Conservation (phyloP, 2,888 invertebrate genomes). For the Nasonia oneida region DNA sequence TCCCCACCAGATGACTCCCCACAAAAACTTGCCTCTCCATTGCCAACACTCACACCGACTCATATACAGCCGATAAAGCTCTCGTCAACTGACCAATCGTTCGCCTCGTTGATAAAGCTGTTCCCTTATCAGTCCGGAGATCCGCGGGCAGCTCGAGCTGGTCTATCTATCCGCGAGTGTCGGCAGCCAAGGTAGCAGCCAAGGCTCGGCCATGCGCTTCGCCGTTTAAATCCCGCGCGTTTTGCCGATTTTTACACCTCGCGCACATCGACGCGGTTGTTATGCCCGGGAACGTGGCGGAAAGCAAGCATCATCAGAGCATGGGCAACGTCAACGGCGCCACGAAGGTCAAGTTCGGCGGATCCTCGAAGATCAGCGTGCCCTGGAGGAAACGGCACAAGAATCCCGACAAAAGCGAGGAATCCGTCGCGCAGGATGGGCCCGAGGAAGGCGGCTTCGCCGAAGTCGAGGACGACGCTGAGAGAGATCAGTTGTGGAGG, state of each 20-base stretch:
- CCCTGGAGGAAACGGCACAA: neutral
- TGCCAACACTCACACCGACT: no score
- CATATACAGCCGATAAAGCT: neutral
- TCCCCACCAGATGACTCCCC: neutral
- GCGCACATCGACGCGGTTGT: neutral
- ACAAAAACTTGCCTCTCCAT: neutral
- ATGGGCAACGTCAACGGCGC: slow-evolving; percentile 68
- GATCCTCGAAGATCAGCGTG: neutral
- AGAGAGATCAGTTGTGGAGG: slow-evolving; percentile 60
- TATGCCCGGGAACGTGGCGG: slow-evolving; percentile 40
- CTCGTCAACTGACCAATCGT: neutral
- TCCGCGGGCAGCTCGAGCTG: neutral
- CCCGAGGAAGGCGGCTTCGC: neutral
- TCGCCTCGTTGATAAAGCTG: neutral
- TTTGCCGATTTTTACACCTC: neutral
- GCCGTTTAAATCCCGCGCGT: neutral
- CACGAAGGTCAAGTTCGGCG: slow-evolving; percentile 56
- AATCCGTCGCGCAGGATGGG: neutral
- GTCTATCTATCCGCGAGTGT: neutral
- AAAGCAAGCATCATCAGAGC: slow-evolving; percentile 35
- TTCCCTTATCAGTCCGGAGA: neutral
- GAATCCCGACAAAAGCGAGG: neutral
- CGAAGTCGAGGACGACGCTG: slow-evolving; percentile 76
- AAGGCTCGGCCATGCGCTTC: neutral
- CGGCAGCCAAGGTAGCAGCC: neutral